Base-by-base conservation (phyloP, 2,113 vertebrate species). In the Edolisoma coerulescens region DNA sequence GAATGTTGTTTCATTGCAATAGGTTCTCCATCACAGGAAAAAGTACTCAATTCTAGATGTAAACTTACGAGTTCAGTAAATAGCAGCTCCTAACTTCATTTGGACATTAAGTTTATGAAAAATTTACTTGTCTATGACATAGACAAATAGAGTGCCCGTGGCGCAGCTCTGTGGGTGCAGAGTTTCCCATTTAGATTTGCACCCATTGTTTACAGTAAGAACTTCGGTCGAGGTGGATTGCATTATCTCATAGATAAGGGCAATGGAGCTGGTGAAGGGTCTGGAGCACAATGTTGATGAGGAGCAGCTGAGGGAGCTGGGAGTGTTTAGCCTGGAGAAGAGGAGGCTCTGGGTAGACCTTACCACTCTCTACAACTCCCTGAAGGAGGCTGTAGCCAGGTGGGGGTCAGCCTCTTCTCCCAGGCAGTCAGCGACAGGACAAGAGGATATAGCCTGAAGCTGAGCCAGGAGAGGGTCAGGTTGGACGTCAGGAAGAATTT, bases 361-460 rank as follows among this genome's bases (percentile, higher is more conserved):
- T 5, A 3, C 3, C 5, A 2, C 16, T 3, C n/a, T 6, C n/a
- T 12, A 39, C 11, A 41, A 0, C 9, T 37, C 45, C 41, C 41
- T 45, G 53, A 28, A 60, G 15, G 16, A 47, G 13, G 6, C 0
- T 47, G 13, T 52, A 10, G 6, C 6, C 3, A 18, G 4, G 20
- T n/a, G 39, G 9, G 20, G 9, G 6, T 39, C 3, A 2, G 11
- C 24, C 33, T 53, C 16, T 68, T 59, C n/a, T 41, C 20, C 54
- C 26, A 47, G 6, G 30, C 26, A 54, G 0, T 11, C 17, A 32
- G 78, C 0, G 0, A 16, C 24, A 54, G 17, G 30, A 53, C 0
- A 0, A 41, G n/a, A 47, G 37, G 11, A 16, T 26, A 8, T 1
- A n/a, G 30, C 26, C 17, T 61, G 30, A 53, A 33, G 11, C 17